Percentiles rank a stretch among this genome's conserved stretches.
Evolutionary conservation across 2,113 vertebrate genomes (phyloP).

Genomic region (Nymphicus hollandicus): DNA sequence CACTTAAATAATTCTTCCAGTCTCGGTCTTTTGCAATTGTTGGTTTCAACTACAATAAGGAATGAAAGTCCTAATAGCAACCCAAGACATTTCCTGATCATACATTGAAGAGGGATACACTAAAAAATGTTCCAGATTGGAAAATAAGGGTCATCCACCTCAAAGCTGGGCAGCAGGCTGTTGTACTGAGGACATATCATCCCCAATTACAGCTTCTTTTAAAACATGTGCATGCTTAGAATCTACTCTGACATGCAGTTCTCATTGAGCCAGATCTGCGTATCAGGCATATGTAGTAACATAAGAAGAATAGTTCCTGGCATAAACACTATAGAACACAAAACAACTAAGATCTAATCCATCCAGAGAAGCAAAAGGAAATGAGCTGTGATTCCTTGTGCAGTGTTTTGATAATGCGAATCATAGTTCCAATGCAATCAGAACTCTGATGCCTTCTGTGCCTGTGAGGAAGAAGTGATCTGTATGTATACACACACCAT

Average conservation of each 20-base stretch:
- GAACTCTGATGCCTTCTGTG: not conserved
- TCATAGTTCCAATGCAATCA: not conserved
- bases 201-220: not conserved
- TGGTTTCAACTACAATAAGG: not conserved
- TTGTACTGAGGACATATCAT: not conserved
- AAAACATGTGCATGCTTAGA: not conserved
- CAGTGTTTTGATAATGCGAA: fast-evolving
- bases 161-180: not conserved
- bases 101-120: not conserved
- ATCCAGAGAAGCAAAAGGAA: not conserved
- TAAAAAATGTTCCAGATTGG: not conserved
- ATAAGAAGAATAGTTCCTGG: not conserved
- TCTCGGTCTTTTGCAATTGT: not conserved
- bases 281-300: not conserved
- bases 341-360: not conserved
- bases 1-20: not conserved
- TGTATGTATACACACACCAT: not conserved
- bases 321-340: not conserved
- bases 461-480: not conserved
- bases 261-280: not conserved
- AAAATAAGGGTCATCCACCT: not conserved
- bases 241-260: not conserved
- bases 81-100: not conserved
- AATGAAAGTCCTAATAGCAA: not conserved
- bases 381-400: not conserved